Conservation (phyloP, 1,140 invertebrate genomes). For the Lethrus apterus region DNA sequence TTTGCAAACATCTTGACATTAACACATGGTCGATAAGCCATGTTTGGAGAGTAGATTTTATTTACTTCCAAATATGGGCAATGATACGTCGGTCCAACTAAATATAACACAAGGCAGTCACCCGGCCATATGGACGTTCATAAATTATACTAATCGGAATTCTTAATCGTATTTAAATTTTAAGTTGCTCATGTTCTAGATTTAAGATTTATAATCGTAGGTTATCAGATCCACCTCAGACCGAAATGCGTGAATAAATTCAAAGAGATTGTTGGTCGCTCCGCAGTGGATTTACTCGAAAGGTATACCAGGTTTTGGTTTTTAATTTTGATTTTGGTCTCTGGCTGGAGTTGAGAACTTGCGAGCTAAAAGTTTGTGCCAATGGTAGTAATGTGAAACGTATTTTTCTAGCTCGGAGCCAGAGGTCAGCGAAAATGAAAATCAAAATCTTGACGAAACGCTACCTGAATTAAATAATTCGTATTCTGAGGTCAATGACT, state of each 20-base stretch:
- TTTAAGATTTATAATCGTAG: constrained; percentile 13
- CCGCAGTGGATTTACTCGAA: neutral
- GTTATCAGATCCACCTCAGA: constrained; percentile 34
- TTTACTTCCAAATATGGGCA: constrained; percentile 2
- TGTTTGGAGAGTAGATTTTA: neutral
- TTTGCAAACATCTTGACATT: constrained; percentile 7
- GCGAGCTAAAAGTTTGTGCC: constrained; percentile 11
- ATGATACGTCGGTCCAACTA: too few species aligned
- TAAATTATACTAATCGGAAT: neutral
- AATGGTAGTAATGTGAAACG: constrained; percentile 7
- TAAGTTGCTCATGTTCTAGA: neutral
- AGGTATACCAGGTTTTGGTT: neutral
- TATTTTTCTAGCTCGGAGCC: constrained; percentile 36
- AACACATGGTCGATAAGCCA: constrained; percentile 1
- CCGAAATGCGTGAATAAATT: constrained; percentile 33
- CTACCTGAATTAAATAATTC: constrained; percentile 8
- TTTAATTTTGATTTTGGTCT: constrained; percentile 34
- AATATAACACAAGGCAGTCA: too few species aligned
- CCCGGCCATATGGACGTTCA: constrained; percentile 1
- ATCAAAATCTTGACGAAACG: neutral
- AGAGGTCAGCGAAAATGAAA: constrained; percentile 21
- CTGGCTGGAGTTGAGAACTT: constrained; percentile 34
- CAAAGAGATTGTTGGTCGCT: too few species aligned
- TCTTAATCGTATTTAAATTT: neutral
- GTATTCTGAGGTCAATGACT: neutral